phyloP scores from a whole-genome alignment of 2,797 vertebrate species.

The Poecilia wingei region DNA sequence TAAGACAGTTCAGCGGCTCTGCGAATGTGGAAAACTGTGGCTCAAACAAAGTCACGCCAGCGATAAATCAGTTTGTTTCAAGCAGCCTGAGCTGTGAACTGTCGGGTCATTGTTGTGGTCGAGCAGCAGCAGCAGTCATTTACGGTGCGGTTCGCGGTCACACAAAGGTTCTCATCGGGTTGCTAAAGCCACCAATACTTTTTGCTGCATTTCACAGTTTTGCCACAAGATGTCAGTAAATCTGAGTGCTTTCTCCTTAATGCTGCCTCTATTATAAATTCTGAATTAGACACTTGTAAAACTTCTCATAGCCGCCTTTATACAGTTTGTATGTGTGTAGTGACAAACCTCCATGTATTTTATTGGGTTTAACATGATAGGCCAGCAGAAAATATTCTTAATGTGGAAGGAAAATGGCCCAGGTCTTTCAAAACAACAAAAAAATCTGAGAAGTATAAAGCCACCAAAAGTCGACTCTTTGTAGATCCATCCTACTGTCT shows the following conservation, averaged over 20 bases:
- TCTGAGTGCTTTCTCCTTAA: not conserved
- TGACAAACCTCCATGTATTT: not conserved
- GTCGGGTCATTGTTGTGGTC: not conserved
- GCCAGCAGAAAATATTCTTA: not conserved
- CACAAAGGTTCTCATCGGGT: not conserved
- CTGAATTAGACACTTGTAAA: not conserved
- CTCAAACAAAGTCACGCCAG: not conserved
- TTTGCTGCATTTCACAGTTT: not conserved
- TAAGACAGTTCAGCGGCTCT: constrained; percentile 53
- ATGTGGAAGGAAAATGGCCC: not conserved
- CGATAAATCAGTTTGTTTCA: not conserved
- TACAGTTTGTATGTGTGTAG: not conserved
- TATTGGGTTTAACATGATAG: not conserved
- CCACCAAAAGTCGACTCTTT: not conserved
- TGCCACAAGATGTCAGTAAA: constrained; percentile 1
- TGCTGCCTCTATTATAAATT: not conserved
- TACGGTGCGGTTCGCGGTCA: not conserved
- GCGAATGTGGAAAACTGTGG: not conserved
- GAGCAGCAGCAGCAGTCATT: not conserved
- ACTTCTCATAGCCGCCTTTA: not conserved
- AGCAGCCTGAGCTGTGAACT: not conserved
- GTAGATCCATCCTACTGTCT: not conserved
- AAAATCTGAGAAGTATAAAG: not conserved
- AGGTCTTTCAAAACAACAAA: not conserved
- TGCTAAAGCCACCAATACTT: not conserved